Evolutionary conservation across 2,797 vertebrate species (phyloP).

Genomic region (Kryptopterus vitreolus): DNA sequence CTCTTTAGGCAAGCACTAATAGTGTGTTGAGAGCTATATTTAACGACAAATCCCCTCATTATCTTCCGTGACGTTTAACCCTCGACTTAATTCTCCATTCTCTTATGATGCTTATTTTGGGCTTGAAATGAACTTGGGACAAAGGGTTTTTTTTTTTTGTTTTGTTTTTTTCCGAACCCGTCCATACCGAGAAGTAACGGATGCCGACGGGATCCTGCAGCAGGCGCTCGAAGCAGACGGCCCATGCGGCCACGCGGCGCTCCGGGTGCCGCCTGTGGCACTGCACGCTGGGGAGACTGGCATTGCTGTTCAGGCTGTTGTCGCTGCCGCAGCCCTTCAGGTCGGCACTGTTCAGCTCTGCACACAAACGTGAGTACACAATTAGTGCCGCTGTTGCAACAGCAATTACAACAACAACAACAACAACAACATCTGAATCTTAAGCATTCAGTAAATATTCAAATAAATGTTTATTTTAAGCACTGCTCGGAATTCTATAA

Average conservation of each 20-base stretch:
- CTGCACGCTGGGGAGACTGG: conserved; percentile 94
- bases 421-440: conserved; percentile 3
- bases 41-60: conserved; percentile 13
- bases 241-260: conserved; percentile 93
- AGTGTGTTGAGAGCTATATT: conserved; percentile 37
- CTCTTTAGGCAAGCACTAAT: conserved; percentile 36
- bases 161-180: neutral
- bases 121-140: too few species aligned
- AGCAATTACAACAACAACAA: neutral
- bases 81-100: neutral
- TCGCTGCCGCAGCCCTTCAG: conserved; percentile 92
- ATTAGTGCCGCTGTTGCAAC: conserved; percentile 2
- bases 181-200: conserved; percentile 92
- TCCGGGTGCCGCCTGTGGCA: conserved; percentile 90
- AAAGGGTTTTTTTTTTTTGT: neutral
- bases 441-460: neutral
- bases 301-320: conserved; percentile 96
- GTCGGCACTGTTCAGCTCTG: conserved; percentile 91
- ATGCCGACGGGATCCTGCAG: conserved; percentile 92
- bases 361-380: conserved; percentile 29
- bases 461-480: neutral
- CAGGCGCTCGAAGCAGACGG: conserved; percentile 93
- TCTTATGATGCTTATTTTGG: neutral
- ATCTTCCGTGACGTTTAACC: conserved; percentile 5
- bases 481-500: neutral